These are phyloP conservation scores for Scophthalmus maximus DNA, from an alignment of 2,113 vertebrate genomes.

Conservation along the genomic window DNA sequence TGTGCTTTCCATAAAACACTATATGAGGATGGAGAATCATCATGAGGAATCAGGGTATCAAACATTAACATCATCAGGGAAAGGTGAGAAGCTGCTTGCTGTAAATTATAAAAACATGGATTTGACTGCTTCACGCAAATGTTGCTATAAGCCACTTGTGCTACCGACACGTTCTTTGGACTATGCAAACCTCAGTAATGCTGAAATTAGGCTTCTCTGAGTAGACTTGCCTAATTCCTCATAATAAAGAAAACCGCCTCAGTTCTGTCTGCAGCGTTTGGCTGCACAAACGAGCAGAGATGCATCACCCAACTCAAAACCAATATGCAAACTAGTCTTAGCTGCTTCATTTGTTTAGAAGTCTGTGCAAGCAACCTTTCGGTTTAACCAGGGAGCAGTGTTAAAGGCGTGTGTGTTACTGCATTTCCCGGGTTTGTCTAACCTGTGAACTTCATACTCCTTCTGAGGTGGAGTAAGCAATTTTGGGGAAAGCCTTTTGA, in stretches of 20 bases:
- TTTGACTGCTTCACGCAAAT: constrained; percentile 3
- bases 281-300: constrained; percentile 39
- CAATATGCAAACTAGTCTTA: constrained; percentile 39
- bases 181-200: constrained; percentile 15
- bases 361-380: constrained; percentile 20
- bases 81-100: constrained; percentile 5
- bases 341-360: constrained; percentile 39
- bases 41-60: constrained; percentile 7
- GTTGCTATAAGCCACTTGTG: constrained; percentile 4
- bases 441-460: constrained; percentile 6
- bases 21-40: constrained; percentile 3
- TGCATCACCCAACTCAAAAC: constrained; percentile 34
- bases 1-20: constrained; percentile 1
- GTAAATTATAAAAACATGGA: constrained; percentile 8
- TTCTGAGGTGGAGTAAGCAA: background rate
- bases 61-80: constrained; percentile 16
- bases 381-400: constrained; percentile 15
- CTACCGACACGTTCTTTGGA: constrained; percentile 4
- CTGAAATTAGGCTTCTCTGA: constrained; percentile 27
- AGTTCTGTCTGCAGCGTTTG: constrained; percentile 13
- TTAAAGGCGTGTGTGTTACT: constrained; percentile 6
- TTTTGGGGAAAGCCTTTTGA: background rate
- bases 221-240: constrained; percentile 26
- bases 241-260: constrained; percentile 12
- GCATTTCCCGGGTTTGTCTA: constrained; percentile 4